These are phyloP conservation scores for Lagocephalus sceleratus DNA, from an alignment of 2,797 vertebrate species.

Conservation along the genomic window DNA sequence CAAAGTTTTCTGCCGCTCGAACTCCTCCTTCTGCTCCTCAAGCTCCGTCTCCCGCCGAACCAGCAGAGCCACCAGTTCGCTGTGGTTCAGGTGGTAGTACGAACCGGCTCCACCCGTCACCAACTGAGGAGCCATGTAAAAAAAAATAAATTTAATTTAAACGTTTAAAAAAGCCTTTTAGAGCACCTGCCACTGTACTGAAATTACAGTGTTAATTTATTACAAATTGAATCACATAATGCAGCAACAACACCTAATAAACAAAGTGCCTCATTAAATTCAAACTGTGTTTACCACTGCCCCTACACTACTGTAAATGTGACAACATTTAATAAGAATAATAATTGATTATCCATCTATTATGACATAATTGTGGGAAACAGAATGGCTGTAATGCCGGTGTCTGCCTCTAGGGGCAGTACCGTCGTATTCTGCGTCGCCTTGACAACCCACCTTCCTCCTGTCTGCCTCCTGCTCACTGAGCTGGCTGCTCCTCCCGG, in stretches of 20 bases:
- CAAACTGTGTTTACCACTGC: too few relatives aligned
- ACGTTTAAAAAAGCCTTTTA: background rate
- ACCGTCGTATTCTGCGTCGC: background rate
- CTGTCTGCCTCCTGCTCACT: conserved; percentile 74
- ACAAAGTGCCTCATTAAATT: too few relatives aligned
- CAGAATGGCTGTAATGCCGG: background rate
- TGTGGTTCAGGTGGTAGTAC: conserved; percentile 94
- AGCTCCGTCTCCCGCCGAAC: conserved; percentile 87
- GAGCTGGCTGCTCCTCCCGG: conserved; percentile 65
- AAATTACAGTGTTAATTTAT: too few relatives aligned
- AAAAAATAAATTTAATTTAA: background rate
- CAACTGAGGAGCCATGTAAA: conserved; percentile 32
- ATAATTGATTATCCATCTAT: too few relatives aligned
- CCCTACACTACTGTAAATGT: too few relatives aligned
- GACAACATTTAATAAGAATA: too few relatives aligned
- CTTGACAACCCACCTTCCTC: conserved; percentile 72
- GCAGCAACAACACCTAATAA: too few relatives aligned
- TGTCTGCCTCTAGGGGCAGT: conserved; percentile 4
- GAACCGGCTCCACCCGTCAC: conserved; percentile 82
- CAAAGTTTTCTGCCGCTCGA: conserved; percentile 78
- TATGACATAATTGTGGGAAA: too few relatives aligned
- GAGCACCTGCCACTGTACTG: too few relatives aligned
- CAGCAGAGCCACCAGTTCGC: conserved; percentile 88
- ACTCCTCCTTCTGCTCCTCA: conserved; percentile 80
- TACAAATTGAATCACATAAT: too few relatives aligned